Conservation (phyloP, 2,888 invertebrate species). For the Drosophila seclusa region DNA sequence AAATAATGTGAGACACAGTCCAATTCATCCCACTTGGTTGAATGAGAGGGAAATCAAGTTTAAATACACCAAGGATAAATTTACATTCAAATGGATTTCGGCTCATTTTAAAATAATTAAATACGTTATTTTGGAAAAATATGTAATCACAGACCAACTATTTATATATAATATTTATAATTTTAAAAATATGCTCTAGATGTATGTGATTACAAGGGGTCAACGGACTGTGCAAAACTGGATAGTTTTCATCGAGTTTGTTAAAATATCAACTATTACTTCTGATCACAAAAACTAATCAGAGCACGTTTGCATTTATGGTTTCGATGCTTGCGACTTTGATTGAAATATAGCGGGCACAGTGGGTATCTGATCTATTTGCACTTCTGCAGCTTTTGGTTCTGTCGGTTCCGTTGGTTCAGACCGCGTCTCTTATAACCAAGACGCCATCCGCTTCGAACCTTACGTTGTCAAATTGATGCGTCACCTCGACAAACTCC, state of each 20-base stretch:
- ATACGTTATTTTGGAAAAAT: background rate
- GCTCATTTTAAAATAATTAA: background rate
- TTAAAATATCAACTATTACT: too few species aligned
- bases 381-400: background rate
- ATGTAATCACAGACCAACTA: background rate
- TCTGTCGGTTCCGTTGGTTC: background rate
- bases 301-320: background rate
- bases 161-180: background rate
- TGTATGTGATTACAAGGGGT: background rate
- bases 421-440: background rate
- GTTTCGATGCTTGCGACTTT: background rate
- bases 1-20: background rate
- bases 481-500: conserved; percentile 53
- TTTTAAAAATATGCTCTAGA: background rate
- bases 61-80: background rate
- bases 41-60: background rate
- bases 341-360: background rate
- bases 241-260: background rate
- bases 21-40: background rate
- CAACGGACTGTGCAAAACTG: background rate
- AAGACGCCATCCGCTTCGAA: conserved; percentile 57
- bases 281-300: background rate
- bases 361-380: too few species aligned
- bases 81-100: background rate
- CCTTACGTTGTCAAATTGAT: conserved; percentile 36